Evolutionary conservation across 2,113 vertebrate species (phyloP).

Genomic region (Leptodactylus fuscus): DNA sequence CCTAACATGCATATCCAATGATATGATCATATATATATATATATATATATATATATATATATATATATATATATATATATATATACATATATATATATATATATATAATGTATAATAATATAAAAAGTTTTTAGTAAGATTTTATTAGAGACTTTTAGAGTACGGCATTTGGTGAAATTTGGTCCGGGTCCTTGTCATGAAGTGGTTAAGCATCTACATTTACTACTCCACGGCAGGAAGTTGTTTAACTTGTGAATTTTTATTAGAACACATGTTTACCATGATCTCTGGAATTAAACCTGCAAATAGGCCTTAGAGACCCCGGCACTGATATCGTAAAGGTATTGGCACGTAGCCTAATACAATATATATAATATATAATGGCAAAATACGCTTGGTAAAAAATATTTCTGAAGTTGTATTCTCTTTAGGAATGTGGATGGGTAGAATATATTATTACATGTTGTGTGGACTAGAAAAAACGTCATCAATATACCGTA

Average conservation of each 20-base stretch:
- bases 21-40: too few relatives aligned
- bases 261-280: constrained; percentile 22
- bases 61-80: too few relatives aligned
- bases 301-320: neutral
- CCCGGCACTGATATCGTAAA: neutral
- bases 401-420: neutral
- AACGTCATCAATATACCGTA: neutral
- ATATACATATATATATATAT: too few relatives aligned
- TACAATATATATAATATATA: neutral
- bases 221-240: neutral
- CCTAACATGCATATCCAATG: too few relatives aligned
- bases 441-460: neutral
- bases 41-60: too few relatives aligned
- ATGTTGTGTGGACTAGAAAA: neutral
- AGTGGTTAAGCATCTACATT: neutral
- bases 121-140: too few relatives aligned
- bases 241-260: constrained; percentile 24
- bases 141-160: too few relatives aligned
- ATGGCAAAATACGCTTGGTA: neutral
- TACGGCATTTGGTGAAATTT: neutral
- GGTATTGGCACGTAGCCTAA: neutral
- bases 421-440: neutral
- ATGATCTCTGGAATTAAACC: constrained; percentile 1
- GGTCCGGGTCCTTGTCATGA: neutral
- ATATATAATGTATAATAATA: too few relatives aligned